Evolutionary conservation across 1,140 invertebrate genomes (phyloP).

Genomic region (Apocrypta bakeri): DNA sequence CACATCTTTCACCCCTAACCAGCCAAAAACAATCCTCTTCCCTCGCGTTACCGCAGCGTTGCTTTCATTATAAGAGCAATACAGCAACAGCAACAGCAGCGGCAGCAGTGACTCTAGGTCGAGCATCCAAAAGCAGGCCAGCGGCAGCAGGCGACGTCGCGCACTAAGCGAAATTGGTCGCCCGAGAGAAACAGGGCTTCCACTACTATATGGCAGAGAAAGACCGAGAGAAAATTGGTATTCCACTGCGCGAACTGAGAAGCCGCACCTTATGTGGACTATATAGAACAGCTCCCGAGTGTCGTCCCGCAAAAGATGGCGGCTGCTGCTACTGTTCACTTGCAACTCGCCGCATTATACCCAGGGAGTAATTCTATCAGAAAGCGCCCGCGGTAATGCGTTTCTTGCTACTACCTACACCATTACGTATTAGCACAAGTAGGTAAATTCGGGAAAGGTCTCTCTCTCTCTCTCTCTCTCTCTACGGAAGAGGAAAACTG

Average conservation of each 20-base stretch:
- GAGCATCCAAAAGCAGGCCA: background rate
- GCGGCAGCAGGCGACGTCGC: background rate
- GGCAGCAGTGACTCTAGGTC: background rate
- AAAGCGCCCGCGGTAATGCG: slow-evolving; percentile 57
- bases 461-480: background rate
- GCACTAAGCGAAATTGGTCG: slow-evolving; percentile 18
- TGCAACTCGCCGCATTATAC: slow-evolving; percentile 46
- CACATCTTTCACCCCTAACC: background rate
- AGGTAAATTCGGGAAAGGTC: slow-evolving; percentile 58
- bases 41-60: background rate
- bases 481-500: slow-evolving; percentile 8
- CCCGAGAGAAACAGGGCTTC: background rate
- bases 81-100: background rate
- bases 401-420: slow-evolving; percentile 57
- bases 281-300: background rate
- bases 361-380: slow-evolving; percentile 51
- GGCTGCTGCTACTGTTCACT: background rate
- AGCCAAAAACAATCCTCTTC: background rate
- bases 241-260: slow-evolving; percentile 28
- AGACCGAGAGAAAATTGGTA: slow-evolving; percentile 47
- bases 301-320: background rate
- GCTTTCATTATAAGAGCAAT: background rate
- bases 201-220: background rate
- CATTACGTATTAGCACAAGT: slow-evolving; percentile 63
- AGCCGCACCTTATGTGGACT: background rate